Evolutionary conservation across 1,140 invertebrate genomes (phyloP).

Genomic region (Atta texana): DNA sequence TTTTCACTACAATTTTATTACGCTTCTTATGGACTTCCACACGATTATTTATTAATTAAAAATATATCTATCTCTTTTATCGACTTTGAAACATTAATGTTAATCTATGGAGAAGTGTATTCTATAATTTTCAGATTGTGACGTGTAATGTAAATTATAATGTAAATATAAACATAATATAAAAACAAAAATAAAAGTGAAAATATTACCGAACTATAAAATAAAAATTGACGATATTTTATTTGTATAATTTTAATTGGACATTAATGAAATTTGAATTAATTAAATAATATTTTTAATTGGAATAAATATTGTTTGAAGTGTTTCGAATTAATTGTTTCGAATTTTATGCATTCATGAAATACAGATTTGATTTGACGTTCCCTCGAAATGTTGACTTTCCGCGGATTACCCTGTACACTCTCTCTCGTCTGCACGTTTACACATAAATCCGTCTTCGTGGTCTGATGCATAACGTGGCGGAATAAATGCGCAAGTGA

Average conservation of each 20-base stretch:
- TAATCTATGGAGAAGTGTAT: not conserved
- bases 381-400: slow-evolving; percentile 41
- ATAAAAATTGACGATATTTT: not conserved
- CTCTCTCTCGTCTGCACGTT: slow-evolving; percentile 1
- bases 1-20: not conserved
- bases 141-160: not conserved
- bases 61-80: not conserved
- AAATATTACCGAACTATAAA: not conserved
- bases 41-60: not conserved
- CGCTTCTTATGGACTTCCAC: not conserved
- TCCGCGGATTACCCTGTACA: slow-evolving; percentile 3
- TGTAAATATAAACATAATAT: not conserved
- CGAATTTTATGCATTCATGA: not conserved
- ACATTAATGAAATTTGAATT: not conserved
- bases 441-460: slow-evolving; percentile 48
- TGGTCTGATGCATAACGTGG: slow-evolving; percentile 38
- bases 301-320: not conserved
- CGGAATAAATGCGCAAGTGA: slow-evolving; percentile 37
- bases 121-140: not conserved
- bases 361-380: slow-evolving; percentile 16
- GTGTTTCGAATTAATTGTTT: slow-evolving; percentile 6
- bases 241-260: slow-evolving; percentile 1
- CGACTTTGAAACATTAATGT: not conserved
- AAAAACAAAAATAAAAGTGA: not conserved
- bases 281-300: not conserved